Conservation (phyloP, 2,113 vertebrate species). For the Illadopsis cleaveri region DNA sequence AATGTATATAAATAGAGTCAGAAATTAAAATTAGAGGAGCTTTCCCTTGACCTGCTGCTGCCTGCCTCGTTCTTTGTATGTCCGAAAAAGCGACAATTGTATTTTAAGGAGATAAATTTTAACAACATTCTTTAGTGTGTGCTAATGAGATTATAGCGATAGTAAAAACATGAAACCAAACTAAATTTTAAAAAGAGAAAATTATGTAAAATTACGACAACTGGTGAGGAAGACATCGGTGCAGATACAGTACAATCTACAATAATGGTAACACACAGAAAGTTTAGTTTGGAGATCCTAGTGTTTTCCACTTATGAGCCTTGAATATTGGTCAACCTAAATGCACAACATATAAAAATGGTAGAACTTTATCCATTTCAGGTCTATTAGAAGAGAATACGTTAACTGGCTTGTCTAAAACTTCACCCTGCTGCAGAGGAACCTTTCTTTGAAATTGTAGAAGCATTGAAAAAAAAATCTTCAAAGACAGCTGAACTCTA, state of each 20-base stretch:
- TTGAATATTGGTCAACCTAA: background rate
- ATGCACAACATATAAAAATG: background rate
- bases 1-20: too few relatives aligned
- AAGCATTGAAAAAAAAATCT: background rate
- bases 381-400: background rate
- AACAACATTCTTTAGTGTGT: background rate
- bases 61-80: too few relatives aligned
- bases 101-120: background rate
- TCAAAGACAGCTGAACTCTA: background rate
- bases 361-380: background rate
- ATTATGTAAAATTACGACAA: background rate
- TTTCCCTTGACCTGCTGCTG: too few relatives aligned
- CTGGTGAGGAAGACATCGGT: rapidly evolving
- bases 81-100: too few relatives aligned
- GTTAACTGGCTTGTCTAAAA: background rate
- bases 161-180: background rate
- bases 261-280: background rate
- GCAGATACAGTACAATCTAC: background rate
- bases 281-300: background rate
- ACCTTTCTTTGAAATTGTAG: background rate
- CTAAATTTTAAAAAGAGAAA: background rate
- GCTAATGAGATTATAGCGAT: background rate
- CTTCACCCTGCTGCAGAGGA: background rate
- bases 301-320: background rate
- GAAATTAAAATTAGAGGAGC: too few relatives aligned